These are phyloP conservation scores for Troides oblongomaculatus DNA, from an alignment of 2,888 invertebrate genomes.

Conservation along the genomic window DNA sequence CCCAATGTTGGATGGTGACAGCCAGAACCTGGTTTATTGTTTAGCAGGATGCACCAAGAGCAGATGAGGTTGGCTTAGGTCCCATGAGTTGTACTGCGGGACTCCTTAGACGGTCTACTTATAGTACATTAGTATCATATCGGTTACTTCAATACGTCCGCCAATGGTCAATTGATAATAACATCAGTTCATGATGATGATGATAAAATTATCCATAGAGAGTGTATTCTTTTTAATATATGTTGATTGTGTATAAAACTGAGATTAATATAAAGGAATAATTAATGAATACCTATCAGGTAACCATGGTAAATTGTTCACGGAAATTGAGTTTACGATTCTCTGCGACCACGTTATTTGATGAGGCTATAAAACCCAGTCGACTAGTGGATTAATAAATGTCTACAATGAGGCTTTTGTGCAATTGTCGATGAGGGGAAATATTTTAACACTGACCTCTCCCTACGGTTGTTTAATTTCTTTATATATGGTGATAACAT, in stretches of 20 bases:
- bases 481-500: background rate
- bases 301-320: constrained; percentile 20
- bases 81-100: no score
- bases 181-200: no score
- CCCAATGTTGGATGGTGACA: no score
- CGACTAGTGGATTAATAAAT: constrained; percentile 36
- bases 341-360: constrained; percentile 28
- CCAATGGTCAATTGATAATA: no score
- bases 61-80: no score
- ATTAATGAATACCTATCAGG: constrained; percentile 14
- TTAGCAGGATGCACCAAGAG: no score
- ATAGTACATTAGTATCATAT: no score
- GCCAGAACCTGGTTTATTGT: no score
- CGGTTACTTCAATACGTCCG: no score
- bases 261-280: background rate
- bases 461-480: background rate
- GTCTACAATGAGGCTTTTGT: constrained; percentile 33
- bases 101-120: no score
- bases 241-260: background rate
- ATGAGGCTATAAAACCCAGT: constrained; percentile 29
- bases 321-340: constrained; percentile 34
- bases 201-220: no score
- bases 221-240: no score
- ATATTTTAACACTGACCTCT: background rate
- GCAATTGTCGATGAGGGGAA: constrained; percentile 28